phyloP scores from a whole-genome alignment of 2,888 invertebrate species.

The Liopterus haemorrhoidalis region DNA sequence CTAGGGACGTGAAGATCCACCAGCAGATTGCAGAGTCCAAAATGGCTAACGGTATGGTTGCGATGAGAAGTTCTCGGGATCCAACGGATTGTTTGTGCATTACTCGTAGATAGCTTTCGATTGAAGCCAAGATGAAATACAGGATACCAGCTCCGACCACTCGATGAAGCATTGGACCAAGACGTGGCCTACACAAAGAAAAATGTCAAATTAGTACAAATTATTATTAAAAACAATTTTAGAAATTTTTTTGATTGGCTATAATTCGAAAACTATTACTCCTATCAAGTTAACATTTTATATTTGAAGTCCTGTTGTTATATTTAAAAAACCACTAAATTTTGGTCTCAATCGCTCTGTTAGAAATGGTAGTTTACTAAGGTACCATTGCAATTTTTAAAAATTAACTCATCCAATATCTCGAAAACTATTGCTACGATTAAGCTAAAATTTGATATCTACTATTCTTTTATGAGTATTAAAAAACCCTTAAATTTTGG shows the following conservation, averaged over 20 bases:
- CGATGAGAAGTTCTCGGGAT: constrained; percentile 62
- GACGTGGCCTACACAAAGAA: constrained; percentile 76
- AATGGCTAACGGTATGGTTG: constrained; percentile 79
- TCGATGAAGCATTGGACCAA: constrained; percentile 83
- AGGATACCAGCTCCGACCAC: constrained; percentile 77
- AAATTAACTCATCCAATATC: no score
- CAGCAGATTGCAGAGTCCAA: constrained; percentile 84
- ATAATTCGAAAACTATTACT: not conserved
- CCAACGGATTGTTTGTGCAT: constrained; percentile 57
- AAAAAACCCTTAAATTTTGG: no score
- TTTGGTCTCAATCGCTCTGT: no score
- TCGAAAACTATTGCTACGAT: no score
- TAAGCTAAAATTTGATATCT: no score
- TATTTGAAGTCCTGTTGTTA: no score
- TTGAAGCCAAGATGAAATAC: constrained; percentile 78
- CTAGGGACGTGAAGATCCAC: constrained; percentile 87
- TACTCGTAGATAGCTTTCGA: constrained; percentile 79
- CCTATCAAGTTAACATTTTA: not conserved
- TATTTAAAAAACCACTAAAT: no score
- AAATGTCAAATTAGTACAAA: constrained; percentile 13
- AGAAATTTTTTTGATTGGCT: not conserved
- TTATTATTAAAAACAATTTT: not conserved
- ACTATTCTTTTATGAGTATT: no score
- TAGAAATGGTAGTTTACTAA: no score
- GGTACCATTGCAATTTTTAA: no score